Base-by-base conservation (phyloP, 2,888 invertebrate genomes). In the Ophion obscuratus region DNA sequence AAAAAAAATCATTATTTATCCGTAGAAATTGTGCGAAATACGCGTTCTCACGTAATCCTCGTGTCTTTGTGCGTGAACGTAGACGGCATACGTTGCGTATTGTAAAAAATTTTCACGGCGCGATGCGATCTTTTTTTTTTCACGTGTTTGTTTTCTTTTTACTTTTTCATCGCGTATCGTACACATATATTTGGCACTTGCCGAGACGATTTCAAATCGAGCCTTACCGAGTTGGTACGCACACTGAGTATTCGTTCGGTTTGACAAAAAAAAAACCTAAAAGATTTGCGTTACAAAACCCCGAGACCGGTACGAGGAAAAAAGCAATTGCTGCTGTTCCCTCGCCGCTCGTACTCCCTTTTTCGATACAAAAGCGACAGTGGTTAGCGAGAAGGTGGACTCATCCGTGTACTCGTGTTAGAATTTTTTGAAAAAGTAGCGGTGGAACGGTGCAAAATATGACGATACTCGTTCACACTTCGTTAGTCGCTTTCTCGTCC, bases 151-250 rank as follows among this genome's bases (percentile, higher is more conserved):
- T 62, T 74, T 68, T 76, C 67, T 64, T 62, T 47, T 57, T 40
- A 59, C 27, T 66, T 47, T 64, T 73, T 79, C 53, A 64, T 40
- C 61, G 62, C 75, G 70, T 76, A 67, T 81, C 44, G 59, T 68
- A 76, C 76, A 81, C 79, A 77, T 82, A 80, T 85, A 83, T 88
- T 88, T 88, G 88, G 88, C 88, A 88, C 87, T 87, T 88, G 81
- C 75, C 81, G 78, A 77, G 80, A 47, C 62, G 68, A 70, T 83
- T 67, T 68, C n/a, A 17, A 74, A 67, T 61, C 27, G 20, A 81
- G 27, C 59, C 53, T 74, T 57, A 57, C 74, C 66, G 81, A 59
- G 53, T 68, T 61, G 36, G 17, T 77, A 59, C 73, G 59, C 79
- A 70, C 61, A 53, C 62, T 17, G 44, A 81, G 61, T 81, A 57